Base-by-base conservation (phyloP, 1,140 invertebrate species). In the Platorchestia sp. region DNA sequence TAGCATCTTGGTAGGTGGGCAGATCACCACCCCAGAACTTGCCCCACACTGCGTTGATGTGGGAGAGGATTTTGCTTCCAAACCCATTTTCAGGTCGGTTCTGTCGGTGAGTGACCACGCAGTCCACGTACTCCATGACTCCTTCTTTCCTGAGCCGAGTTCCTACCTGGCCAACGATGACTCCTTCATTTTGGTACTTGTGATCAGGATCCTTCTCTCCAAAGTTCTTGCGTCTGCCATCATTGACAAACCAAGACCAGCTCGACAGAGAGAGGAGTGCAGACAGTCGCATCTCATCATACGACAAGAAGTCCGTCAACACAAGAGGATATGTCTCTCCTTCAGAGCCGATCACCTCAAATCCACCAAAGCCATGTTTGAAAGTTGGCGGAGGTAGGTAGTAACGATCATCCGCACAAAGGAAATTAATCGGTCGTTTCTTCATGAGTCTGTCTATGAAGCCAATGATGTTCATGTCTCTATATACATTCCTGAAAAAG, bases 271-370 rank as follows among this genome's bases (percentile, higher is more conserved):
- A 97, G 41, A 98, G 97, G 96, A 98, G 97, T 0, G 98, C 97
- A 0, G 98, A 98, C 1, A 98, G 96, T 96, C 97, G 98, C 95
- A 98, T 97, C 96, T 98, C 98, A 95, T 98, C 97, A 97, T 98
- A 97, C 95, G 97, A 97, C 95, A 98, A 96, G 96, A 97, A 96
- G 53, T 96, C 95, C 45, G 95, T 45, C 5, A 96, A 59, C 14
- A 86, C 59, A 19, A 98, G 96, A 3, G 97, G 97, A 45, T 97
- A 96, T 90, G 97, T 97, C 95, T 97, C 97, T 14, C 96, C 41
- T 95, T 96, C 96, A 0, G 97, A 97, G n/a, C 98, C 98, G 44
- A 98, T 97, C 3, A 96, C 96, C 47, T 97, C 97, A 97, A 97
- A 98, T 0, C 97, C 97, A 0, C 97, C 97, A 6, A 96, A 96